A percentile compares a stretch with the other conserved stretches of the same genome.
These are phyloP conservation scores for Hoplias malabaricus DNA, from an alignment of 2,113 vertebrate species.

Conservation along the genomic window DNA sequence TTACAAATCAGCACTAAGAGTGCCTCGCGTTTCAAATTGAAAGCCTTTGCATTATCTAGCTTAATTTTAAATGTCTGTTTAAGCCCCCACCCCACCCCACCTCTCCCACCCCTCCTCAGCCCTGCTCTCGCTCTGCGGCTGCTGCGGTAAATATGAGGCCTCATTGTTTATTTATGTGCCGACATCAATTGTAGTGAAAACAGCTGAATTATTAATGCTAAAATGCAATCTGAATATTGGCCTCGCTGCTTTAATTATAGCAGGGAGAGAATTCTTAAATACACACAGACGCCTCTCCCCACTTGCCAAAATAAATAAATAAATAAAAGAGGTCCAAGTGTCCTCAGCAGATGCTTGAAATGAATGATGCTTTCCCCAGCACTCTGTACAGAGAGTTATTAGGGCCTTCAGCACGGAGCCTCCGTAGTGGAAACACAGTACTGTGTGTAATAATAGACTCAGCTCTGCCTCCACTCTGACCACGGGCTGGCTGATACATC, in stretches of 20 bases:
- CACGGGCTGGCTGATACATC: background rate
- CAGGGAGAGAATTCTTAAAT: slow-evolving; percentile 73
- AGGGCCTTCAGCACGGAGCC: background rate
- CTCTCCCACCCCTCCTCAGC: slow-evolving; percentile 21
- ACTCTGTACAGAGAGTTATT: slow-evolving; percentile 26
- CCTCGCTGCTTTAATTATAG: slow-evolving; percentile 78
- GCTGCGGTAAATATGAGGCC: slow-evolving; percentile 72
- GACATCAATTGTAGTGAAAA: slow-evolving; percentile 82
- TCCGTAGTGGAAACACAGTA: background rate
- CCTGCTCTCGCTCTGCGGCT: slow-evolving; percentile 53
- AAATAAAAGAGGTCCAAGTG: slow-evolving; percentile 14
- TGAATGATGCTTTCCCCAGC: slow-evolving; percentile 18
- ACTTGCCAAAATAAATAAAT: background rate
- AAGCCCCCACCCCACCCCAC: slow-evolving; percentile 61
- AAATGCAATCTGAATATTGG: slow-evolving; percentile 81
- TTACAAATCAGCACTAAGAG: slow-evolving; percentile 75
- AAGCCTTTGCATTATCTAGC: slow-evolving; percentile 76
- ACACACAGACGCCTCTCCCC: slow-evolving; percentile 60
- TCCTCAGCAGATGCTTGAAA: slow-evolving; percentile 45
- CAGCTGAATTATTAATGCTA: slow-evolving; percentile 82
- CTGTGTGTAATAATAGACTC: too few species aligned
- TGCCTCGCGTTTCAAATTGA: slow-evolving; percentile 74
- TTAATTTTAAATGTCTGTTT: slow-evolving; percentile 81
- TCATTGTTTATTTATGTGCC: slow-evolving; percentile 80
- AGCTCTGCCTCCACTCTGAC: background rate